Percentiles rank a stretch among this genome's conserved stretches.
Evolutionary conservation across 1,140 invertebrate species (phyloP).

Genomic region (Parasteatoda tepidariorum): DNA sequence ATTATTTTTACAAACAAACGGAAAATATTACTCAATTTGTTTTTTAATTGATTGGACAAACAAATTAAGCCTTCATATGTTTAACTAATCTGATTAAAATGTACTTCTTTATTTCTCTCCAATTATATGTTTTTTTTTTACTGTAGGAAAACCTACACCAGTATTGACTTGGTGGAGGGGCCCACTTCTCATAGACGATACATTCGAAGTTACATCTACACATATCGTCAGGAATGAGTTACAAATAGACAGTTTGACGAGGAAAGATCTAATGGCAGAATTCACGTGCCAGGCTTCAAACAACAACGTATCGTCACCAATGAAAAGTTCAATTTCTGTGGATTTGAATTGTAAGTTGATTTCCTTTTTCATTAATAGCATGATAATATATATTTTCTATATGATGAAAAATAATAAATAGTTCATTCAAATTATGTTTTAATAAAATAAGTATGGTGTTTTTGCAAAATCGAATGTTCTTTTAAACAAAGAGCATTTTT

Average conservation of each 20-base stretch:
- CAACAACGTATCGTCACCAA: slow-evolving; percentile 76
- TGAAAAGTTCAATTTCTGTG: slow-evolving; percentile 63
- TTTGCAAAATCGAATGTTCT: background rate
- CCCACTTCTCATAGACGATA: slow-evolving; percentile 78
- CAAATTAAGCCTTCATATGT: too few relatives aligned
- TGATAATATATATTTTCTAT: too few relatives aligned
- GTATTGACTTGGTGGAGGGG: slow-evolving; percentile 87
- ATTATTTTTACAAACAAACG: too few relatives aligned
- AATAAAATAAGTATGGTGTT: too few relatives aligned
- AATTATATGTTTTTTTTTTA: too few relatives aligned
- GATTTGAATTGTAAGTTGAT: slow-evolving; percentile 66
- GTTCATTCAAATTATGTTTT: too few relatives aligned
- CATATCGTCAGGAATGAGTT: slow-evolving; percentile 72
- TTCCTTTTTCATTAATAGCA: background rate
- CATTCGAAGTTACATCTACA: slow-evolving; percentile 76
- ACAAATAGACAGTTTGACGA: slow-evolving; percentile 77
- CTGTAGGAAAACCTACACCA: slow-evolving; percentile 85
- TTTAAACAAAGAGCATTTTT: too few relatives aligned
- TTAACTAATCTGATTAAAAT: too few relatives aligned
- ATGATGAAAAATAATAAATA: too few relatives aligned
- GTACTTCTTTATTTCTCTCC: too few relatives aligned
- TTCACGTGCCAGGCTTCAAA: slow-evolving; percentile 88
- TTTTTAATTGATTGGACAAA: too few relatives aligned
- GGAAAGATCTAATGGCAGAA: slow-evolving; percentile 83
- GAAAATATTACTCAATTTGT: too few relatives aligned